A percentile compares a stretch with the other conserved stretches of the same genome.
phyloP scores from a whole-genome alignment of 2,888 invertebrate species.

The Villa cingulata region DNA sequence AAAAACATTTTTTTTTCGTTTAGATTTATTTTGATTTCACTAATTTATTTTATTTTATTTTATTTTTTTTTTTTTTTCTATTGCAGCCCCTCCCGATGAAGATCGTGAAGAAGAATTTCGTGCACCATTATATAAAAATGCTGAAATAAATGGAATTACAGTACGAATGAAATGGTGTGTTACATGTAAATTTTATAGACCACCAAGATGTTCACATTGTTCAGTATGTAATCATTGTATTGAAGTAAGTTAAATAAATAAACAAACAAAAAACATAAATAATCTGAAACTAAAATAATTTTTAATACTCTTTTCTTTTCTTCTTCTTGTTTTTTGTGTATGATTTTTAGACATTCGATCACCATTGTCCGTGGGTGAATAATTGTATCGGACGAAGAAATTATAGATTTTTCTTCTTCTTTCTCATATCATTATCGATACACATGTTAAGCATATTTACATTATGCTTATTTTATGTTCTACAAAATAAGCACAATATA shows the following conservation, averaged over 20 bases:
- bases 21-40: too few relatives aligned
- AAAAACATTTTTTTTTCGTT: too few relatives aligned
- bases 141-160: constrained; percentile 95
- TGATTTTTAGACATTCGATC: constrained; percentile 90
- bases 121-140: constrained; percentile 90
- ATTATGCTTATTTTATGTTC: constrained; percentile 81
- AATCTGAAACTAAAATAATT: background rate
- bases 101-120: constrained; percentile 95
- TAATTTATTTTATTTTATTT: too few relatives aligned
- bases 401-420: constrained; percentile 98
- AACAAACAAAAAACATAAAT: background rate
- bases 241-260: constrained; percentile 48
- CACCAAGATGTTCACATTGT: constrained; percentile 97
- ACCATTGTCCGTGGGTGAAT: constrained; percentile 98
- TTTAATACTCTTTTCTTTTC: constrained; percentile 3
- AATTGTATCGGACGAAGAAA: constrained; percentile 95
- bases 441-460: constrained; percentile 98
- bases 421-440: constrained; percentile 86
- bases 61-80: background rate
- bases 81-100: constrained; percentile 84
- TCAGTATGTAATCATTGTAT: constrained; percentile 98
- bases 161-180: constrained; percentile 99
- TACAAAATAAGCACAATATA: constrained; percentile 69
- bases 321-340: constrained; percentile 9
- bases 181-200: constrained; percentile 98